A percentile compares a stretch with the other conserved stretches of the same genome.
These are phyloP conservation scores for Silurus glanis DNA, from an alignment of 2,113 vertebrate genomes.

Conservation along the genomic window DNA sequence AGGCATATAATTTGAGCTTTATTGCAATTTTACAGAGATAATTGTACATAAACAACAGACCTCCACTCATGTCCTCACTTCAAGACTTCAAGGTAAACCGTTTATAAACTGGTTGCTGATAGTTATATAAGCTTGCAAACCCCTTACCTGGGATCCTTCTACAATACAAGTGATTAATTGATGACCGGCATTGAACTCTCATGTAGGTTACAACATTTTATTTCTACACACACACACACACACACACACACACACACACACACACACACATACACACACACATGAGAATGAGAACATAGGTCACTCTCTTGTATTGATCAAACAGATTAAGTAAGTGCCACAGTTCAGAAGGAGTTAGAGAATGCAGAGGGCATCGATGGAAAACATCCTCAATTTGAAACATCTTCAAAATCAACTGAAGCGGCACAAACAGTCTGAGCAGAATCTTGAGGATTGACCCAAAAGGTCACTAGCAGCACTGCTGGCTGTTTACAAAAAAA, in stretches of 20 bases:
- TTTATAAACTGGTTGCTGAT: background rate
- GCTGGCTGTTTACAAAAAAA: conserved; percentile 12
- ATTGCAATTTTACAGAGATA: background rate
- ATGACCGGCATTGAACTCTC: background rate
- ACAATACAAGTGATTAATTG: background rate
- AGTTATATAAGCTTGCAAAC: background rate
- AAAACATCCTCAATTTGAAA: conserved; percentile 8
- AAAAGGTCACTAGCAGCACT: background rate
- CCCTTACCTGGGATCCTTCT: background rate
- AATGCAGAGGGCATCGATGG: conserved; percentile 5
- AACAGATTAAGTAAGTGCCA: conserved; percentile 22
- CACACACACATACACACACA: background rate
- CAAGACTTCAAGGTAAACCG: background rate
- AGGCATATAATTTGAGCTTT: background rate
- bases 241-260: too few relatives aligned
- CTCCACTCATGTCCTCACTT: background rate
- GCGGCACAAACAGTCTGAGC: background rate
- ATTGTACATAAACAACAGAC: background rate
- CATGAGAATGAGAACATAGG: background rate
- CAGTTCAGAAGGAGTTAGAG: conserved; percentile 29
- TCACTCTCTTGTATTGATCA: conserved; percentile 15
- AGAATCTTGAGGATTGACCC: background rate
- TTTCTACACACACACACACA: background rate
- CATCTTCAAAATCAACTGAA: conserved; percentile 6
- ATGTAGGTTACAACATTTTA: background rate